Conservation (phyloP, 2,888 invertebrate genomes). For the Cerastis leucographa region DNA sequence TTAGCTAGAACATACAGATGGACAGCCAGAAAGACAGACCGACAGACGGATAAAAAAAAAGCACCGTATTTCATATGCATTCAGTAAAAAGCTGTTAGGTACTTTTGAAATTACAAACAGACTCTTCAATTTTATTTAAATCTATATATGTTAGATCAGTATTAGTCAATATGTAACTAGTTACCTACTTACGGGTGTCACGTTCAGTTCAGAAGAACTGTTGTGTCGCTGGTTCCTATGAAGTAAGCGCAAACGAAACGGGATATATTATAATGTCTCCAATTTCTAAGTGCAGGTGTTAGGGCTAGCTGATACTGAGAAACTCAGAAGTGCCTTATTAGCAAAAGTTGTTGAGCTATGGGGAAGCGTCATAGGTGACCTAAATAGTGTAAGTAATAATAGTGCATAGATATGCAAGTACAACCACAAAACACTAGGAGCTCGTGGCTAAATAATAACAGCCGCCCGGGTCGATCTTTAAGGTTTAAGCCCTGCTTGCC, state of each 20-base stretch:
- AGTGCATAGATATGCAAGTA: background rate
- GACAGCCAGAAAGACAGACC: too few species aligned
- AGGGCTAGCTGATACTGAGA: conserved; percentile 59
- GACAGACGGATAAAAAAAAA: too few species aligned
- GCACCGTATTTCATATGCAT: too few species aligned
- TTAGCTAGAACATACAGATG: too few species aligned
- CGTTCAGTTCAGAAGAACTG: conserved; percentile 41
- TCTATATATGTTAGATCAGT: background rate
- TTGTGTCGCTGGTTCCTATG: conserved; percentile 50
- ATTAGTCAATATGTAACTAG: background rate
- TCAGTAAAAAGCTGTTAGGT: too few species aligned
- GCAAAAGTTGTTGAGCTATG: background rate
- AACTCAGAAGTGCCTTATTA: conserved; percentile 27
- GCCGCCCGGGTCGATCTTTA: too few species aligned
- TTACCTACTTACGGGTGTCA: conserved; percentile 25
- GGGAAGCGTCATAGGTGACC: background rate
- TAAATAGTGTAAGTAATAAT: background rate
- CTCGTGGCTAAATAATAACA: too few species aligned
- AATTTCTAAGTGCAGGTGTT: conserved; percentile 69
- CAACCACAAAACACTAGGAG: too few species aligned
- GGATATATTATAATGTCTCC: conserved; percentile 61
- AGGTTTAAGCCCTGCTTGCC: too few species aligned
- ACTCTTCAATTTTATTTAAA: too few species aligned
- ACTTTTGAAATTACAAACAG: too few species aligned
- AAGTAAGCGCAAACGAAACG: conserved; percentile 53